Percentiles rank a stretch among this genome's conserved stretches.
phyloP scores from a whole-genome alignment of 2,113 vertebrate genomes.

The Odocoileus virginianus region DNA sequence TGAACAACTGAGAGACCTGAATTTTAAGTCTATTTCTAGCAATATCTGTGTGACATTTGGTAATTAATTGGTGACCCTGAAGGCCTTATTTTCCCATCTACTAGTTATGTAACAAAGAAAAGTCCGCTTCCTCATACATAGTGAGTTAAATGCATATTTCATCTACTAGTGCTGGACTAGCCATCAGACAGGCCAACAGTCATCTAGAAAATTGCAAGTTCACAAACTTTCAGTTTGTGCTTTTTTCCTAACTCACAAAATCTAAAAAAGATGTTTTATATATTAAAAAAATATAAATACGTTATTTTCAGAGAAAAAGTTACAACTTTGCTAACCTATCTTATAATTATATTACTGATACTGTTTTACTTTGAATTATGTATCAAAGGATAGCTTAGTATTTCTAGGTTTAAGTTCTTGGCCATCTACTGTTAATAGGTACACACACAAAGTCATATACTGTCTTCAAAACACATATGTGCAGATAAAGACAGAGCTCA shows the following conservation, averaged over 20 bases:
- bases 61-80: not conserved
- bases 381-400: not conserved
- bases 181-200: not conserved
- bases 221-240: not conserved
- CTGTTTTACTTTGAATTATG: not conserved
- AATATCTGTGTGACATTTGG: not conserved
- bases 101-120: not conserved
- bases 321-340: not conserved
- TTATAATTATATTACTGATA: not conserved
- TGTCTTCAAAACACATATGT: not conserved
- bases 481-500: not conserved
- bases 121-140: not conserved
- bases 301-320: not conserved
- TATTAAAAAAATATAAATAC: not conserved
- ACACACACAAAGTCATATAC: fast-evolving
- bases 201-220: fast-evolving
- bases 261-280: not conserved
- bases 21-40: not conserved
- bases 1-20: not conserved
- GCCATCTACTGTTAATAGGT: not conserved
- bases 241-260: not conserved
- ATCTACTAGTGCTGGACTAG: not conserved
- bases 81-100: not conserved
- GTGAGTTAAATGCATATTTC: not conserved
- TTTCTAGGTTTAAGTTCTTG: not conserved